phyloP scores from a whole-genome alignment of 1,140 invertebrate genomes.

The Drosophila watanabei region DNA sequence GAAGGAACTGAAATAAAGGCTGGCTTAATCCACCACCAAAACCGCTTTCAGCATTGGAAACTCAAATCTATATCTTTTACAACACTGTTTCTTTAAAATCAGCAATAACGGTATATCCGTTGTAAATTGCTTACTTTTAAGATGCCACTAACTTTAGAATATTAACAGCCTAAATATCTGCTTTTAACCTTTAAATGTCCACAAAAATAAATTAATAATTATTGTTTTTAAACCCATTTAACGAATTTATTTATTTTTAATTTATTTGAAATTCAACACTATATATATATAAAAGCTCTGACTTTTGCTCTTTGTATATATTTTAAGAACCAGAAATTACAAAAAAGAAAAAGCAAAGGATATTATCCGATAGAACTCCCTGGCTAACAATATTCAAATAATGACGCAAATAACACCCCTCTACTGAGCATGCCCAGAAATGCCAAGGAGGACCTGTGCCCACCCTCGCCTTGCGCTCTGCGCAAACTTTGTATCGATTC shows the following conservation, averaged over 20 bases:
- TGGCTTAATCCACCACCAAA: not conserved
- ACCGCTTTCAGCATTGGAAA: conserved; percentile 1
- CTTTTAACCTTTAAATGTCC: not conserved
- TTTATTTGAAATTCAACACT: no score
- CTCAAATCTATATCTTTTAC: not conserved
- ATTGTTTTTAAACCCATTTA: not conserved
- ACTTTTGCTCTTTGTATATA: not conserved
- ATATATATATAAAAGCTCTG: not conserved
- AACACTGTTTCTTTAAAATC: conserved; percentile 3
- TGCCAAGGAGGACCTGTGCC: conserved; percentile 14
- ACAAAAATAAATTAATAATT: not conserved
- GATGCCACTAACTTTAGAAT: not conserved
- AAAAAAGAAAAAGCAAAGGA: no score
- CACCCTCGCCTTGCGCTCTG: conserved; percentile 38
- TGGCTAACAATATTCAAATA: conserved; percentile 20
- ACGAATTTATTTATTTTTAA: no score
- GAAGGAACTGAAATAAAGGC: not conserved
- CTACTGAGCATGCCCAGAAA: conserved; percentile 52
- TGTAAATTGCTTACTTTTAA: not conserved
- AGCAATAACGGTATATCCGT: not conserved
- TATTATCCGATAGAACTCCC: not conserved
- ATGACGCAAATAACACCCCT: conserved; percentile 19
- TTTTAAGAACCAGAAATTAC: not conserved
- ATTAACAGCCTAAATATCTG: not conserved
- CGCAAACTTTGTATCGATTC: conserved; percentile 57